Conservation (phyloP, 2,797 vertebrate genomes). For the Cygnus olor region DNA sequence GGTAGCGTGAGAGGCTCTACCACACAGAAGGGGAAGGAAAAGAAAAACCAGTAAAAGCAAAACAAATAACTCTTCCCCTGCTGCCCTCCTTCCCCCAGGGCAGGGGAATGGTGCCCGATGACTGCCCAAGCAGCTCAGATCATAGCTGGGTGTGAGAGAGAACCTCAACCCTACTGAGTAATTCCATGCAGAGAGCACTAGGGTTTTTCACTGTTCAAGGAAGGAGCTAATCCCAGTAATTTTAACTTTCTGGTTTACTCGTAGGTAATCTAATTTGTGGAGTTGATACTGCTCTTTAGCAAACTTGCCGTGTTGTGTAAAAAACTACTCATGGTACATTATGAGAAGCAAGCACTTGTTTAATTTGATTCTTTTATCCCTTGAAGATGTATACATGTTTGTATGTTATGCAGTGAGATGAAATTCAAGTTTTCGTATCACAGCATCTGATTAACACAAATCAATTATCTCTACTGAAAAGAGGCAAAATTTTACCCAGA, state of each 20-base stretch:
- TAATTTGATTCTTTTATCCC: background rate
- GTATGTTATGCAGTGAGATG: background rate
- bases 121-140: background rate
- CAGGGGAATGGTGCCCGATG: background rate
- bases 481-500: background rate
- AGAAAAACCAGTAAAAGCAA: background rate
- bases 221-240: background rate
- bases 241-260: background rate
- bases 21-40: background rate
- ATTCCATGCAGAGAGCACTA: background rate
- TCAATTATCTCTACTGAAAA: background rate
- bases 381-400: background rate
- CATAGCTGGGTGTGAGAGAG: background rate
- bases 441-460: background rate
- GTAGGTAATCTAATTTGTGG: background rate
- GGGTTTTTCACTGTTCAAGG: background rate
- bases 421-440: background rate
- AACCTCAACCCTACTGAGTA: background rate
- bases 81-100: background rate
- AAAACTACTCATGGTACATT: background rate
- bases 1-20: accelerated
- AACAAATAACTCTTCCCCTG: background rate
- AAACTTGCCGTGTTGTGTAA: background rate
- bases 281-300: background rate
- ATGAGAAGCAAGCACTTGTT: background rate